Conservation (phyloP, 1,140 invertebrate species). For the Nasonia longicornis region DNA sequence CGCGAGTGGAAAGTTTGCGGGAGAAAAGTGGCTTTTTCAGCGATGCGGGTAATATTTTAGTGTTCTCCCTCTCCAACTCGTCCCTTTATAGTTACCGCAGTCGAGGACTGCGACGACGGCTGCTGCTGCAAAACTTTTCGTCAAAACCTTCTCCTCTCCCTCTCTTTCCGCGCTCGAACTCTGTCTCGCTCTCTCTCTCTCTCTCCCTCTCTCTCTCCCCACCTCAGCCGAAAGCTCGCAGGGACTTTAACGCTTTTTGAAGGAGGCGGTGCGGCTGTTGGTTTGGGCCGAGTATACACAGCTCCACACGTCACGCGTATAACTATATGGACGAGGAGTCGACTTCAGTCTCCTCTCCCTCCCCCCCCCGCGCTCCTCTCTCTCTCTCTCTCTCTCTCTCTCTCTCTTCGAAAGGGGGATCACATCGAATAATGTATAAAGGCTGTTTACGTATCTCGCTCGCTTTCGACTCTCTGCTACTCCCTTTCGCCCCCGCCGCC, state of each 20-base stretch:
- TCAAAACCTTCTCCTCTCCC: slow-evolving; percentile 37
- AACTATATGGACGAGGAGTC: neutral
- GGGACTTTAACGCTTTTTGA: slow-evolving; percentile 50
- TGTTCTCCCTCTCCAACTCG: slow-evolving; percentile 31
- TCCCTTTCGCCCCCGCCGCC: neutral
- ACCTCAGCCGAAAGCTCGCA: neutral
- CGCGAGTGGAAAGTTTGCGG: slow-evolving; percentile 49
- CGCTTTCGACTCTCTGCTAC: neutral
- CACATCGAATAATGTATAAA: slow-evolving; percentile 44
- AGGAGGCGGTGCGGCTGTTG: slow-evolving; percentile 34
- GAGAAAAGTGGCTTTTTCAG: slow-evolving; percentile 54
- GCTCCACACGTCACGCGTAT: neutral
- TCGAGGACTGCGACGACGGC: neutral
- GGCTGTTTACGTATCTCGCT: slow-evolving; percentile 39
- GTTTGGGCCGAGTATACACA: neutral
- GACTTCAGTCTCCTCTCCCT: neutral
- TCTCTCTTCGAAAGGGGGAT: slow-evolving; percentile 3
- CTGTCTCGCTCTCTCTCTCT: neutral
- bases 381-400: too few species aligned
- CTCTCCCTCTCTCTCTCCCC: neutral
- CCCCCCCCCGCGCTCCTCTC: too few species aligned
- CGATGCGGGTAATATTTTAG: slow-evolving; percentile 58
- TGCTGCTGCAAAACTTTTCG: slow-evolving; percentile 51
- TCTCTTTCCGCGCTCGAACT: neutral
- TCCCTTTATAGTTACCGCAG: slow-evolving; percentile 47